Base-by-base conservation (phyloP, 2,888 invertebrate species). In the Patella ulyssiponensis region DNA sequence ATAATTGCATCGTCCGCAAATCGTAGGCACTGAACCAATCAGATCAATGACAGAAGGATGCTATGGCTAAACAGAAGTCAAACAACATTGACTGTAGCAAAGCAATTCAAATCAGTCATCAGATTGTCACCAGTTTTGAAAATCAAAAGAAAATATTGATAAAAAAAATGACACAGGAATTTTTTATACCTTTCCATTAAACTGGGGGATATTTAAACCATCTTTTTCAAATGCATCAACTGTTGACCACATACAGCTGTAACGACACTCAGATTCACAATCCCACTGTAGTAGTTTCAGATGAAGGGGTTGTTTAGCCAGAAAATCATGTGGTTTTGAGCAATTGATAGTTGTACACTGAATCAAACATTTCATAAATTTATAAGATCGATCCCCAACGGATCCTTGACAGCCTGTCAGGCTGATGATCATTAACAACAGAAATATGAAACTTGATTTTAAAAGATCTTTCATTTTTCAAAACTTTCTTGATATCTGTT, bases 201-300 rank as follows among this genome's bases (percentile, higher is more conserved):
- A 98, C 91, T 98, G 98, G 4, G 98, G 98, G 75, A 95, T 94
- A n/a, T 92, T 91, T 91, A 94, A 94, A 0, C 94, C 94, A 82
- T 95, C 93, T 78, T 94, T 93, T 70, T 94, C 90, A 90, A 96
- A 97, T 51, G 94, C 94, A n/a, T 94, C 93, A 0, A 97, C 96
- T 0, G 97, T 96, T 77, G 94, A 93, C 98, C 98, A 98, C 96
- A 97, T 98, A 90, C 98, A 98, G 14, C 93, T 92, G 90, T 98
- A 97, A 82, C 94, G 94, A 89, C 98, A 98, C 88, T 98, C 97
- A 87, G 97, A 96, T 9, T 92, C 92, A 91, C 98, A 98, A 76
- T 93, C 93, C 98, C 98, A 98, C 3, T 81, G 78, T 58, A 90
- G 74, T 77, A 86, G 33, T n/a, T 76, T 77, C 75, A 87, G 75